Conservation (phyloP, 2,888 invertebrate species). For the Timema podura region DNA sequence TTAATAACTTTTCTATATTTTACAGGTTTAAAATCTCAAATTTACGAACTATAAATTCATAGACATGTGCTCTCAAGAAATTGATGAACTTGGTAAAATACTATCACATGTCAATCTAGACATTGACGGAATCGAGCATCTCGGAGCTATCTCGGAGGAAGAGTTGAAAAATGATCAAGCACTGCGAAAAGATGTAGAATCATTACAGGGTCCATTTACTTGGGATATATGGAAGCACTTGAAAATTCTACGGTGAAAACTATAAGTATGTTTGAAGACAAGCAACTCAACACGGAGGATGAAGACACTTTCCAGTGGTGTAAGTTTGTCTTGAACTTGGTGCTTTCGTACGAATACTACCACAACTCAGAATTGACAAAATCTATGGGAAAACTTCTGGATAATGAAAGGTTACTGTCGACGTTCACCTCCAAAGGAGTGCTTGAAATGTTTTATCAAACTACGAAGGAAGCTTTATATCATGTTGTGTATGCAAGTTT, state of each 20-base stretch:
- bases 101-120: no score
- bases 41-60: no score
- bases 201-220: slow-evolving; percentile 22
- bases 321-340: slow-evolving; percentile 8
- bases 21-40: no score
- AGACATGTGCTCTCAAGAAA: no score
- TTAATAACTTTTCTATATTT: no score
- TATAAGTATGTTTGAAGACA: background rate
- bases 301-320: slow-evolving; percentile 17
- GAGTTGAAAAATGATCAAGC: no score
- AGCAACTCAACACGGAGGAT: slow-evolving; percentile 17
- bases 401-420: slow-evolving; percentile 6
- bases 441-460: background rate
- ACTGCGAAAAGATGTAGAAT: slow-evolving; percentile 10
- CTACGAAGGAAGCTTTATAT: background rate
- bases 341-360: slow-evolving; percentile 20
- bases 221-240: slow-evolving; percentile 10
- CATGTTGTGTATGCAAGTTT: slow-evolving; percentile 19
- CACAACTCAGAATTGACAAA: background rate
- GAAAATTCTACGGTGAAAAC: background rate
- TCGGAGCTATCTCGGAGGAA: no score
- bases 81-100: no score
- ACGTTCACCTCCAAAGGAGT: background rate
- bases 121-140: no score
- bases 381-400: background rate